Evolutionary conservation across 2,888 invertebrate species (phyloP), one percentile per base, ranked within the genome.

Genomic region (Barypeithes pellucidus): DNA sequence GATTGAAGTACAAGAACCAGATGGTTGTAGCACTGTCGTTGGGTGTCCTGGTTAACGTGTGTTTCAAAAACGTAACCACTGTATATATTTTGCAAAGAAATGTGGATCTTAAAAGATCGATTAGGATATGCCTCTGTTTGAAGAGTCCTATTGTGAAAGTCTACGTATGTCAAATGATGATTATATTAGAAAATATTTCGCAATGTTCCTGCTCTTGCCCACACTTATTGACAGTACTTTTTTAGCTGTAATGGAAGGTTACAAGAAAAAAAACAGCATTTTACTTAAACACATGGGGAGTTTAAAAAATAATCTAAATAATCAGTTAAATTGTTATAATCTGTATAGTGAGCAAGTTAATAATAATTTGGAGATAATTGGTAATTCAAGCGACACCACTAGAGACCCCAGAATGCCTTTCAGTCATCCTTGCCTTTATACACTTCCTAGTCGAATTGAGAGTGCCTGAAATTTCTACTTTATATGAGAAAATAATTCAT

Each of bases 11-110:
- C 88, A 88, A 1, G 89, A 89, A 20, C 84, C 85, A 47, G 86
- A 87, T 68, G n/a, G 87, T 89, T 33, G 83, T 88, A 3, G 84
- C 88, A 24, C 82, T 90, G 57, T 89, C 91, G 0, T 86, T 95
- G 0, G 92, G 93, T 0, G 91, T 94, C 11, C 84, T 95, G 0
- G 93, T 94, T 0, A 95, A 95, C 86, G 85, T 95, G 2, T 94
- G 94, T 83, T 93, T 94, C 81, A 93, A 92, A 77, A 95, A 95
- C 84, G 85, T 93, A 71, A 91, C 93, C 0, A 93, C 93, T 0
- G 88, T 94, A 45, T 93, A 94, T 80, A 89, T 92, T 0, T 86
- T 95, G 33, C 90, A 93, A 87, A 89, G 92, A 75, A 90, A 90
- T 5, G 90, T 94, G 0, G 92, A 94, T 79, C 90, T 91, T 0